A percentile compares a stretch with the other conserved stretches of the same genome.
Conservation (phyloP, 1,140 invertebrate genomes). For the Micrasema longulum region DNA sequence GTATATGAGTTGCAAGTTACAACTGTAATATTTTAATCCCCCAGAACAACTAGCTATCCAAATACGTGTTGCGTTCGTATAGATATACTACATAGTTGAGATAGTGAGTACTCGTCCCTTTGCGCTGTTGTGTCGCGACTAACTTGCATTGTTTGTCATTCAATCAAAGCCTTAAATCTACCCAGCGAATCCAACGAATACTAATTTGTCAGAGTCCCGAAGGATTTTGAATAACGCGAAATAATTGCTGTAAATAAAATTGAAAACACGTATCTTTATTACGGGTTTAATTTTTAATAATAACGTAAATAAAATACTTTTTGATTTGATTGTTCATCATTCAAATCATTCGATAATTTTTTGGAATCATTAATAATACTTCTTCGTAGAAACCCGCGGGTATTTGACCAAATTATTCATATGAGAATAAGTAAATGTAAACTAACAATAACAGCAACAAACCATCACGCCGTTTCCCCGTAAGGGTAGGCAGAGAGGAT, state of each 20-base stretch:
- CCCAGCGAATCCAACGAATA: slow-evolving; percentile 29
- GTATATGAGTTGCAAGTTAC: slow-evolving; percentile 1
- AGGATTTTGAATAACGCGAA: slow-evolving; percentile 26
- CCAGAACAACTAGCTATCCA: not conserved
- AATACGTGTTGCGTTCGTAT: not conserved
- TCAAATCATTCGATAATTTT: not conserved
- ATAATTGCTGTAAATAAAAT: slow-evolving; percentile 24
- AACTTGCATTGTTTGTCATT: slow-evolving; percentile 48
- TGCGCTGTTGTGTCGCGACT: slow-evolving; percentile 30
- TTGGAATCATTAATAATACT: not conserved
- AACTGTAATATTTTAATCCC: slow-evolving; percentile 24
- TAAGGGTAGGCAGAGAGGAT: too few relatives aligned
- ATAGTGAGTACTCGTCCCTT: not conserved
- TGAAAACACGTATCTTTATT: too few relatives aligned
- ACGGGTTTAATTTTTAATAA: slow-evolving; percentile 53
- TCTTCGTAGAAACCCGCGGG: not conserved
- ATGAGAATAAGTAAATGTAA: too few relatives aligned
- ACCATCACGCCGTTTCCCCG: too few relatives aligned
- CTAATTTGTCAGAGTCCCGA: slow-evolving; percentile 54
- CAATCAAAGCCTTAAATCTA: slow-evolving; percentile 44
- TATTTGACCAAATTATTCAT: too few relatives aligned
- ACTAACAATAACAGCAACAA: too few relatives aligned
- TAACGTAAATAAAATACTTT: slow-evolving; percentile 31
- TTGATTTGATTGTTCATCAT: not conserved
- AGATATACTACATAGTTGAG: not conserved